Evolutionary conservation across 1,140 invertebrate genomes (phyloP).

Genomic region (Drosophila parabipectinata): DNA sequence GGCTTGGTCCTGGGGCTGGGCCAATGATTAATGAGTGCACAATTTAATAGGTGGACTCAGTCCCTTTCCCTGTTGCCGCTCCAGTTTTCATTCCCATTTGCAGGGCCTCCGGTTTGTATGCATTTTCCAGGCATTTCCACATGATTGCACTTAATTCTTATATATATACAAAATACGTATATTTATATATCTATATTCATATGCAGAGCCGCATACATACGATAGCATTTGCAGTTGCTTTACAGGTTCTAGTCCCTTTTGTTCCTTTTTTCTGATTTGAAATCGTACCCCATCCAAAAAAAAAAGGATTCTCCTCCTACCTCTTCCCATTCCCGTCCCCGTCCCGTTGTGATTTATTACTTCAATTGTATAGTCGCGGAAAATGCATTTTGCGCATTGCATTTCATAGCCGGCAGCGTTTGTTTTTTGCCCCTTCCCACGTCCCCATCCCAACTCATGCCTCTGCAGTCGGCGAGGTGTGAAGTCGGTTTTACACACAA

Average conservation of each 20-base stretch:
- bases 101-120: constrained; percentile 38
- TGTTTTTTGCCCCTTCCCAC: constrained; percentile 44
- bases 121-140: constrained; percentile 73
- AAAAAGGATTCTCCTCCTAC: constrained; percentile 39
- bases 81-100: constrained; percentile 13
- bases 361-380: constrained; percentile 80
- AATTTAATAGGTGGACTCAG: constrained; percentile 78
- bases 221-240: constrained; percentile 23
- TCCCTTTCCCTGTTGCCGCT: constrained; percentile 37
- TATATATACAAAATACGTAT: constrained; percentile 29
- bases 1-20: constrained; percentile 19
- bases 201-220: constrained; percentile 8
- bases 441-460: not conserved
- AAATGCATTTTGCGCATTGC: constrained; percentile 81
- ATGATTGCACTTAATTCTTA: constrained; percentile 78
- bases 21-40: constrained; percentile 78
- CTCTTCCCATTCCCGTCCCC: constrained; percentile 1
- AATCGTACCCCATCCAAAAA: constrained; percentile 29
- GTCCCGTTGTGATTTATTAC: constrained; percentile 68
- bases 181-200: constrained; percentile 37
- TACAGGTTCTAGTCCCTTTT: constrained; percentile 41
- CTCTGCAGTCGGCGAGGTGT: constrained; percentile 55
- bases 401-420: constrained; percentile 76
- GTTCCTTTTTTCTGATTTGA: constrained; percentile 27
- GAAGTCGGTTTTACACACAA: constrained; percentile 66